Percentiles rank a stretch among this genome's conserved stretches.
Conservation (phyloP, 2,888 invertebrate genomes). For the Sinhomidia bicolor region DNA sequence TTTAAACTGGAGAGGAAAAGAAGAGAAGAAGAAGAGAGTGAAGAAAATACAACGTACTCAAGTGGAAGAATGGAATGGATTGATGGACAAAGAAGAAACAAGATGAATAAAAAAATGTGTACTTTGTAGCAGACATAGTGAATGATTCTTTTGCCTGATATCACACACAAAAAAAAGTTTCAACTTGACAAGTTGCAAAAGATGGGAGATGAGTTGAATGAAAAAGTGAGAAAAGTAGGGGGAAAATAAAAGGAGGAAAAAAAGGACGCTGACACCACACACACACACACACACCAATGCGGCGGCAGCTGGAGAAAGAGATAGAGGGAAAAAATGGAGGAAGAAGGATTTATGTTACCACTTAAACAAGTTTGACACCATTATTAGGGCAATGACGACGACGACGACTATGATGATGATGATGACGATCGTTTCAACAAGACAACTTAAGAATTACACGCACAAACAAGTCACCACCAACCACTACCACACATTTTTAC, state of each 20-base stretch:
- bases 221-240: neutral
- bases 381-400: conserved; percentile 5
- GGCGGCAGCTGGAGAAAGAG: neutral
- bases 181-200: neutral
- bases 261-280: neutral
- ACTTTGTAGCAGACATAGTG: neutral
- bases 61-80: neutral
- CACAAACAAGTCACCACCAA: neutral
- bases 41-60: neutral
- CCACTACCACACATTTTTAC: neutral
- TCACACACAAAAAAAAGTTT: conserved; percentile 4
- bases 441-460: neutral
- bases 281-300: no score
- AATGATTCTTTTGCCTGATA: conserved; percentile 4
- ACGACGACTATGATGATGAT: conserved; percentile 2
- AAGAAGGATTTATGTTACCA: conserved; percentile 20
- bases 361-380: conserved; percentile 37
- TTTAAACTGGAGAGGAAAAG: neutral
- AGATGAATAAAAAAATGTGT: conserved; percentile 33
- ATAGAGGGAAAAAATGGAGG: neutral
- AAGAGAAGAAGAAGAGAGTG: neutral
- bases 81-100: conserved; percentile 28
- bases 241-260: neutral
- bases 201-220: neutral
- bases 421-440: neutral